Evolutionary conservation across 2,888 invertebrate species (phyloP).

Genomic region (Junonia oenone): DNA sequence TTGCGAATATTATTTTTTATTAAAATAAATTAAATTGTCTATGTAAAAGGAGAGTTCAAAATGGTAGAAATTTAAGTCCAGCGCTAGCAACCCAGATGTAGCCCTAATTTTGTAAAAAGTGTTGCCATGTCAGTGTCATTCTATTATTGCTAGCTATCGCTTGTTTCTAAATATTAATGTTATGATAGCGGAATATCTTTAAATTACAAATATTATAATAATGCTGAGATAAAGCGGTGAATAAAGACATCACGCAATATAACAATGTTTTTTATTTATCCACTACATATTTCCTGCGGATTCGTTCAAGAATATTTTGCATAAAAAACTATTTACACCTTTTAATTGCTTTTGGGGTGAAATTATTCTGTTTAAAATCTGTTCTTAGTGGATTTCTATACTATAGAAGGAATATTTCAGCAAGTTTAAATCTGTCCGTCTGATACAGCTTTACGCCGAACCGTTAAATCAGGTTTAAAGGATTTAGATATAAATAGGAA

Average conservation of each 20-base stretch:
- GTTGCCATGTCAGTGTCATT: constrained; percentile 55
- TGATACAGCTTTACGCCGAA: too few relatives aligned
- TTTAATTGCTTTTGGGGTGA: too few relatives aligned
- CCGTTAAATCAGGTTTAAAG: too few relatives aligned
- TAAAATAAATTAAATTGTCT: constrained; percentile 4
- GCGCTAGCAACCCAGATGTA: constrained; percentile 24
- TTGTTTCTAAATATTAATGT: constrained; percentile 73
- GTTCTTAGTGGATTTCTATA: too few relatives aligned
- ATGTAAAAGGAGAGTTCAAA: constrained; percentile 4
- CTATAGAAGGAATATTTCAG: too few relatives aligned
- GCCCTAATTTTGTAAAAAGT: constrained; percentile 36
- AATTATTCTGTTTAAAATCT: too few relatives aligned
- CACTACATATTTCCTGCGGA: background rate
- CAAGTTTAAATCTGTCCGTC: too few relatives aligned
- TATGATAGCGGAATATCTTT: constrained; percentile 69
- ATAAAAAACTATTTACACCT: too few relatives aligned
- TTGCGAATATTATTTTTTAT: background rate
- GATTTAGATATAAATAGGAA: too few relatives aligned
- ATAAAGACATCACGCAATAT: constrained; percentile 41
- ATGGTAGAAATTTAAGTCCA: constrained; percentile 17
- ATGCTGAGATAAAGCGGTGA: constrained; percentile 49
- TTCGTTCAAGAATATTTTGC: background rate
- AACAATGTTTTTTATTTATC: background rate
- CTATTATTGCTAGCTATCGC: constrained; percentile 64
- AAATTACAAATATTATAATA: constrained; percentile 60